Evolutionary conservation across 2,888 invertebrate species (phyloP), one percentile per base, ranked within the genome.

Genomic region (Plemyria rubiginata): DNA sequence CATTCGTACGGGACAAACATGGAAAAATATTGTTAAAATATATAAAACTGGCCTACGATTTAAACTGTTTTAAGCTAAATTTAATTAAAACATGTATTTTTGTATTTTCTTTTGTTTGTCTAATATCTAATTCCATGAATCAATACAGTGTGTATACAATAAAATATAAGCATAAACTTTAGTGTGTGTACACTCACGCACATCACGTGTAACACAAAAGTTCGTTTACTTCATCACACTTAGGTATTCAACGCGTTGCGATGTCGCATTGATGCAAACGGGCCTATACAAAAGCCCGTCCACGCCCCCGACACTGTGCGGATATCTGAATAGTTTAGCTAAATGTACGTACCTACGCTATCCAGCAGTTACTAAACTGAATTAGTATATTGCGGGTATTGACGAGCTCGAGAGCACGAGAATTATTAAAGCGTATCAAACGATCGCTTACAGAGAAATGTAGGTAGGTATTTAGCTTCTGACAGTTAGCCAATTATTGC

Each of bases 391-490:
- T 38, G 62, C 68, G 61, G 68, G 64, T 63, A 68, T 67, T 58
- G 70, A 54, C 64, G 60, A 65, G 70, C 63, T 70, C 61, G 51
- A 54, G 46, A 60, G 64, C 55, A 65, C 66, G 56, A 52, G 55
- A 72, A 69, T 72, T 66, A 71, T 66, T 70, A 59, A 67, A 63
- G 56, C 50, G 32, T 41, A 38, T 53, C 29, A 53, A 43, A 7
- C 41, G 41, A 13, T 53, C 28, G 11, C 28, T 43, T 13, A 28
- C 28, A 43, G 15, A 15, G 6, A 6, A 43, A 7, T 15, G 15
- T 43, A 15, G 13, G n/a, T 40, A n/a, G n/a, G n/a, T n/a, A n/a
- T n/a, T n/a, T n/a, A 43, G 43, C 13, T 43, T 43, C 43, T 43
- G 43, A 43, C 15, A 43, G 15, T 43, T 13, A 15, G 43, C 43